Evolutionary conservation across 37 sponge, comb jelly and placozoan genomes (phyloP), one percentile per base, ranked within the genome.

Genomic region (Lycopodina hypogea): DNA sequence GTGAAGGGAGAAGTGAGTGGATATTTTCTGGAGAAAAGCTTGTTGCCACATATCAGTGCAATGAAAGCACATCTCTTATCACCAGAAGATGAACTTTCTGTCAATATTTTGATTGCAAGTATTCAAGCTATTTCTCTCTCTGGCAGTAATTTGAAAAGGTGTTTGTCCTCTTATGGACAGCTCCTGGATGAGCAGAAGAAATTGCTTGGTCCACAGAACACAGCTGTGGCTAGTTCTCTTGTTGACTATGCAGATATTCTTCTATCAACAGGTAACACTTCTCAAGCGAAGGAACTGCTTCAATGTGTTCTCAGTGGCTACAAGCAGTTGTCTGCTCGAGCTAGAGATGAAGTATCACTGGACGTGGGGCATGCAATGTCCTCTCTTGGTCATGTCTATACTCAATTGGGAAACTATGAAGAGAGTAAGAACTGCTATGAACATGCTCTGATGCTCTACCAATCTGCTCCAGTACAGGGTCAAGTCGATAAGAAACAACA

Each of bases 371-470:
- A 72, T 23, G 70, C 86, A 26, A 42, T 86, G 18, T 72, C 90
- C 36, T 66, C 81, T 0, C 79, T 91, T 24, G 95, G 77, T 7
- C 42, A 86, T 2, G 90, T 81, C 4, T 79, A 56, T 36, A 67
- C 75, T 55, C 56, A 69, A 35, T 63, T 82, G 33, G 86, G 80
- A 35, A 86, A 90, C 19, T 69, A 80, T 55, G 14, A 75, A 53
- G 32, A 45, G 35, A 72, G 90, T 58, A 57, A 67, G 24, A 69
- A 89, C 22, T 37, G 55, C 34, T 63, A 88, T 22, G 95, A 91
- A 55, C 39, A 69, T 35, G 86, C 93, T 15, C 52, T 94, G 64
- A 68, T 28, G 0, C 33, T 84, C 39, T 85, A 85, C 42, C 86
- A 88, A 60, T 61, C 84, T 3, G 21, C 88, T 1, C 93, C 93